Percentiles rank a stretch among this genome's conserved stretches.
Conservation (phyloP, 1,140 invertebrate genomes). For the Ceratosolen fusciceps region DNA sequence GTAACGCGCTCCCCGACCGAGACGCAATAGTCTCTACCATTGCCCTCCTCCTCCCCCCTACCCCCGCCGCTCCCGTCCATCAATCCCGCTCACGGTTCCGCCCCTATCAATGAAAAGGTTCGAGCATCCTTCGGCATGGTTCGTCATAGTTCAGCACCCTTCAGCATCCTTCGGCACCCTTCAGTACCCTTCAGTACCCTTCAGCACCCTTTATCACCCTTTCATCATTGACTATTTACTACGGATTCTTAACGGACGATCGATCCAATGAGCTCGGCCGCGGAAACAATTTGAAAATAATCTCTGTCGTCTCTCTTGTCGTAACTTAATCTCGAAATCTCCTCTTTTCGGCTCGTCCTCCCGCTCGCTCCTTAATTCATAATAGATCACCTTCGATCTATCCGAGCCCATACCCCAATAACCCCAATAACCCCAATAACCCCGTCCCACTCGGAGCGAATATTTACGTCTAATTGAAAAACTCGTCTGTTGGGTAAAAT, state of each 20-base stretch:
- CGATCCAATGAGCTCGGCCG: not conserved
- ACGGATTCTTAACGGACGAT: slow-evolving; percentile 29
- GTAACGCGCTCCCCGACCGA: slow-evolving; percentile 53
- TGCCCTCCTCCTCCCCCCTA: too few relatives aligned
- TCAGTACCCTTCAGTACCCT: too few relatives aligned
- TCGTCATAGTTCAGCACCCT: too few relatives aligned
- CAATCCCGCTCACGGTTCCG: too few relatives aligned
- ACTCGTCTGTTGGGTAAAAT: not conserved
- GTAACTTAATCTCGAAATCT: slow-evolving; percentile 34
- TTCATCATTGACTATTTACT: slow-evolving; percentile 19
- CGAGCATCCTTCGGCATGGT: not conserved
- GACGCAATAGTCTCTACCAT: too few relatives aligned
- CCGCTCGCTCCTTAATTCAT: not conserved
- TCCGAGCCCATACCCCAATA: too few relatives aligned
- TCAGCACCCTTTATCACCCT: too few relatives aligned
- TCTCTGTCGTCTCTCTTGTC: not conserved
- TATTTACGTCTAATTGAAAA: too few relatives aligned
- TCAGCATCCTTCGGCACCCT: too few relatives aligned
- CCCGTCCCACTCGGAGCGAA: too few relatives aligned
- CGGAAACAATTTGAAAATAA: slow-evolving; percentile 32
- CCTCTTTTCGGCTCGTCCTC: not conserved
- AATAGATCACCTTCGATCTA: not conserved
- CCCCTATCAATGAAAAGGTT: slow-evolving; percentile 35
- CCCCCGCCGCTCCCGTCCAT: too few relatives aligned
- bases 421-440: too few relatives aligned